These are phyloP conservation scores for Otocyon megalotis DNA, from an alignment of 2,113 vertebrate genomes.

Conservation along the genomic window DNA sequence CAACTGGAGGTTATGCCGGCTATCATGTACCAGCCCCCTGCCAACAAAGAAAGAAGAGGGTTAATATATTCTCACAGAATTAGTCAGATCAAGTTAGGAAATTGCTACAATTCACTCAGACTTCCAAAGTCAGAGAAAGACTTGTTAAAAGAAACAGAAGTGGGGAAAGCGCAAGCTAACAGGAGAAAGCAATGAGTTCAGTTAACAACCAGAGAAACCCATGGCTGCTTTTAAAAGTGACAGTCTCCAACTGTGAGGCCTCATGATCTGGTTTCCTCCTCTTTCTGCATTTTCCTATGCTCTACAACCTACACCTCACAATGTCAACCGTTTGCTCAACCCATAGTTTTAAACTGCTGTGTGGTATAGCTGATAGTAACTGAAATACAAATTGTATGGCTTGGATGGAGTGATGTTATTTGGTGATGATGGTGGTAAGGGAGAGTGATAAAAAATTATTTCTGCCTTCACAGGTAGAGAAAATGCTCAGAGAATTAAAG, in stretches of 20 bases:
- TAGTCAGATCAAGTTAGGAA: slow-evolving; percentile 3
- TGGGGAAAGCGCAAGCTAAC: not conserved
- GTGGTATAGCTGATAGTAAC: not conserved
- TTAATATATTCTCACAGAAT: not conserved
- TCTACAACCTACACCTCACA: not conserved
- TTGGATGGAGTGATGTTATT: not conserved
- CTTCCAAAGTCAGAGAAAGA: not conserved
- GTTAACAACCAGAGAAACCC: not conserved
- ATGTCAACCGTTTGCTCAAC: not conserved
- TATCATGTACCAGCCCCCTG: slow-evolving; percentile 95
- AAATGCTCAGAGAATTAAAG: slow-evolving; percentile 7
- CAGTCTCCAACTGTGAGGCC: not conserved
- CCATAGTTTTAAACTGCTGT: not conserved
- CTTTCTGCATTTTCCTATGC: not conserved
- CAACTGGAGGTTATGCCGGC: slow-evolving; percentile 94
- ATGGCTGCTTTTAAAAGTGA: not conserved
- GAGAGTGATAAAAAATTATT: not conserved
- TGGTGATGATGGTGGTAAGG: not conserved
- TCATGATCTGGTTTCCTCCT: not conserved
- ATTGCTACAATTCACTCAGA: not conserved
- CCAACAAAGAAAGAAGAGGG: slow-evolving; percentile 63
- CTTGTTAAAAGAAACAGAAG: not conserved
- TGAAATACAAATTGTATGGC: not conserved
- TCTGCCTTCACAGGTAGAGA: slow-evolving; percentile 10
- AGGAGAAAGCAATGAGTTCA: not conserved